A percentile compares a stretch with the other conserved stretches of the same genome.
phyloP scores from a whole-genome alignment of 2,888 invertebrate species.

The Acheta domesticus region DNA sequence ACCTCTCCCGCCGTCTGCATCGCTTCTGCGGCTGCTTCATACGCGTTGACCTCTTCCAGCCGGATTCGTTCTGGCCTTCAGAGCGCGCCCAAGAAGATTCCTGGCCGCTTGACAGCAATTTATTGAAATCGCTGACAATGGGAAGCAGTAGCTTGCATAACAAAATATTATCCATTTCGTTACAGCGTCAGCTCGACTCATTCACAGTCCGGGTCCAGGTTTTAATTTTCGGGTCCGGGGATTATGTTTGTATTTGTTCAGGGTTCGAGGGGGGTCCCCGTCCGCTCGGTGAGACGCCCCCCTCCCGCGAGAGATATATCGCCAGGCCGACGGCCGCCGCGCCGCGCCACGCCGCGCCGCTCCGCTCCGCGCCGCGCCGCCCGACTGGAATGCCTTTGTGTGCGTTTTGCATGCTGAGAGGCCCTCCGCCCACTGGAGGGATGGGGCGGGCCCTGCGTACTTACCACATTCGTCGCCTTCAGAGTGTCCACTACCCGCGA shows the following conservation, averaged over 20 bases:
- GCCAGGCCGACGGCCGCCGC: neutral
- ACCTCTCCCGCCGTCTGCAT: neutral
- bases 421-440: neutral
- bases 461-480: no score
- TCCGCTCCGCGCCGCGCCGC: neutral
- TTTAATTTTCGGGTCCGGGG: neutral
- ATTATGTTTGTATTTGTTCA: constrained; percentile 18
- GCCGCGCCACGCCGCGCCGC: neutral
- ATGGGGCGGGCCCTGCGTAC: neutral
- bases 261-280: constrained; percentile 4
- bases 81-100: neutral
- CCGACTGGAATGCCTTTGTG: neutral
- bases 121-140: constrained; percentile 18
- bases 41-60: neutral
- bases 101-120: neutral
- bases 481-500: no score
- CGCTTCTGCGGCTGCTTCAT: neutral
- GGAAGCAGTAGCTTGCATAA: constrained; percentile 18
- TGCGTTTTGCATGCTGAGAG: constrained; percentile 11
- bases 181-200: constrained; percentile 10
- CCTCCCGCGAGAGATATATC: neutral
- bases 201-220: constrained; percentile 1
- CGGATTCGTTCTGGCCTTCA: neutral
- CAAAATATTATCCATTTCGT: constrained; percentile 18
- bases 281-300: neutral